These are phyloP conservation scores for Lasiurus borealis DNA, from an alignment of 2,113 vertebrate species.

Conservation along the genomic window DNA sequence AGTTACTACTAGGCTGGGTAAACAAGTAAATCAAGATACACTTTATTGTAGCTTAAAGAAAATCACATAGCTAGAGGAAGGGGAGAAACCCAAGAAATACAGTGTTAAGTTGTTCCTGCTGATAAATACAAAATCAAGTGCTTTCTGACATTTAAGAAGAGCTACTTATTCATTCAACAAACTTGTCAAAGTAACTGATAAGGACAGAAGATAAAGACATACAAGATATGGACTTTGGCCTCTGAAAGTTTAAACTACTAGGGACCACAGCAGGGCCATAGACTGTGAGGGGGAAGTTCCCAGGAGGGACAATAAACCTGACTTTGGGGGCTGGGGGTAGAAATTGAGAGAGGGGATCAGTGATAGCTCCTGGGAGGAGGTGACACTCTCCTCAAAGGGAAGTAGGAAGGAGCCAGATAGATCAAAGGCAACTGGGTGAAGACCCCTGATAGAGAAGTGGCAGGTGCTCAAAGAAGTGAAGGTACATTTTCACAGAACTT, in stretches of 20 bases:
- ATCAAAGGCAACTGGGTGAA: not conserved
- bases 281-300: not conserved
- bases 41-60: not conserved
- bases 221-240: not conserved
- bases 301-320: not conserved
- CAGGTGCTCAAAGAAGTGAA: not conserved
- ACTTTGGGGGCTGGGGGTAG: not conserved
- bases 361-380: not conserved
- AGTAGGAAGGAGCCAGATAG: not conserved
- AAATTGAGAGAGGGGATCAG: not conserved
- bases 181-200: not conserved
- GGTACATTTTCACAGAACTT: not conserved
- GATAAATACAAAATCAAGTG: constrained; percentile 8
- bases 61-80: not conserved
- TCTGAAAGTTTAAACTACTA: not conserved
- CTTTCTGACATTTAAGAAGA: constrained; percentile 13
- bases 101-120: not conserved
- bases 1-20: not conserved
- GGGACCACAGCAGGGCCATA: not conserved
- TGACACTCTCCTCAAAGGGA: not conserved
- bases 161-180: constrained; percentile 30
- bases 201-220: not conserved
- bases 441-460: not conserved
- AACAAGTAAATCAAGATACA: constrained; percentile 33
- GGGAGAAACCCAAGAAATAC: not conserved